phyloP scores from a whole-genome alignment of 2,797 vertebrate genomes.

The Notolabrus celidotus region DNA sequence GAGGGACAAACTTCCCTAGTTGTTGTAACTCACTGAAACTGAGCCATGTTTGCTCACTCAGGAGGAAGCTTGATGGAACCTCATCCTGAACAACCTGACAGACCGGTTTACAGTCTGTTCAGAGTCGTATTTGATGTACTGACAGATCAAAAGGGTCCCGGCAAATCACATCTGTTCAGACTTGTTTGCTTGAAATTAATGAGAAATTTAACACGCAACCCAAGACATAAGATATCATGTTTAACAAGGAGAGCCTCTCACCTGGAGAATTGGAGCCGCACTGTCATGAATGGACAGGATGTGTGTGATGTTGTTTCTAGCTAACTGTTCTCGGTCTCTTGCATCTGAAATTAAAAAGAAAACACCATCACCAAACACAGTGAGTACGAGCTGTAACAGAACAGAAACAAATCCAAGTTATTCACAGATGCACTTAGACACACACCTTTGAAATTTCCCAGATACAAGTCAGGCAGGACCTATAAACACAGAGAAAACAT shows the following conservation, averaged over 20 bases:
- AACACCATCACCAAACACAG: neutral
- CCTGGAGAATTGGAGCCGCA: conserved; percentile 93
- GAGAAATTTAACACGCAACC: neutral
- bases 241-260: conserved; percentile 58
- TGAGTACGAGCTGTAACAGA: neutral
- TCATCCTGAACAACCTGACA: conserved; percentile 64
- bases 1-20: conserved; percentile 23
- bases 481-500: conserved; percentile 58
- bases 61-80: neutral
- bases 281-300: conserved; percentile 93
- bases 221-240: neutral
- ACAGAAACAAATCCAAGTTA: neutral
- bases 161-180: conserved; percentile 1
- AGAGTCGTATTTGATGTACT: neutral
- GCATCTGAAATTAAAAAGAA: conserved; percentile 85
- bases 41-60: conserved; percentile 25
- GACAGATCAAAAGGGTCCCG: neutral
- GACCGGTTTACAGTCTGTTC: conserved; percentile 50
- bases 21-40: conserved; percentile 4
- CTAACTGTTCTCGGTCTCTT: conserved; percentile 90
- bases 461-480: conserved; percentile 94
- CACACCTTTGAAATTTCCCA: conserved; percentile 97
- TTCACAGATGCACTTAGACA: conserved; percentile 23
- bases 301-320: conserved; percentile 95
- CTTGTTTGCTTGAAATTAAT: neutral